Evolutionary conservation across 1,140 invertebrate genomes (phyloP), one percentile per base, ranked within the genome.

Genomic region (Saccostrea cuccullata): DNA sequence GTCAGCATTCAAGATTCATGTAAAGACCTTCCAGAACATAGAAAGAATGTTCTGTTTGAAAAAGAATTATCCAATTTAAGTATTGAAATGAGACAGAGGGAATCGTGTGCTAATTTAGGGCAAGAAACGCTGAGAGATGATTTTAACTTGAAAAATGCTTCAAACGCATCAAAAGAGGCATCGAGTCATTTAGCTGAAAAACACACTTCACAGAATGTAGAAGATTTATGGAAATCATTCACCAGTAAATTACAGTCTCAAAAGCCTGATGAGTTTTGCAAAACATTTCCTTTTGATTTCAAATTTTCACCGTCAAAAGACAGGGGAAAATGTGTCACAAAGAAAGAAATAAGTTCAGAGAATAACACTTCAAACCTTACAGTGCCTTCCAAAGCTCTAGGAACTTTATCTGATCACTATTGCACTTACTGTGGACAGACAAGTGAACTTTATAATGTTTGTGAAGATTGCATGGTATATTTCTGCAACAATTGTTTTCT

Each of bases 391-490:
- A 64, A 64, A 64, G 58, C 17, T 17, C 17, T 20, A 6, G 58
- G n/a, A 17, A n/a, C 13, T 64, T 64, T 64, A 3, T 20, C 58
- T 6, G 58, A 64, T 26, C 23, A 26, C 15, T 77, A 26, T 77
- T 77, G 70, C 36, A 77, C 30, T 30, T 77, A 77, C 15, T 77
- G 70, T 36, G 23, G 30, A 11, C 11, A 40, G 26, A 30, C 70
- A 13, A 8, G 15, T 15, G 70, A 77, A 77, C 26, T 13, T 12
- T 77, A 77, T 15, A 77, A 77, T 30, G 13, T 77, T 30, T 77
- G 70, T 17, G 30, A 77, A 77, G 70, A 77, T 36, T 77, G 70
- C 15, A 77, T 77, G 70, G 70, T 30, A 5, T 77, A 30, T 30
- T 77, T 77, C 26, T 77, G 70, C 26, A 26, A 77, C 26, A 15